Conservation (phyloP, 2,113 vertebrate genomes). For the Genyomyrus donnyi region DNA sequence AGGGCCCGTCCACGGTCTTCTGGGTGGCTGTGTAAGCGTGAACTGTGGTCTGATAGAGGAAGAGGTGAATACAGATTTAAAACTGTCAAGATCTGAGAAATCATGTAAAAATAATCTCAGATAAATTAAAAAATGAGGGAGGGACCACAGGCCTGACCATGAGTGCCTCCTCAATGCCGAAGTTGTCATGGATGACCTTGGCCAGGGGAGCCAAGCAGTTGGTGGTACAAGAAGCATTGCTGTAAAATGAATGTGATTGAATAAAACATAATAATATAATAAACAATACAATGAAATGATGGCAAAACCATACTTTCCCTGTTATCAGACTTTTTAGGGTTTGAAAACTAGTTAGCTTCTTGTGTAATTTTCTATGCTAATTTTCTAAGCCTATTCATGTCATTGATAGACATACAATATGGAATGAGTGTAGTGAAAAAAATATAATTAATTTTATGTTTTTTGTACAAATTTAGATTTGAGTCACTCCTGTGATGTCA, state of each 20-base stretch:
- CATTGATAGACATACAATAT: background rate
- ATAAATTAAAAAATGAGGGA: background rate
- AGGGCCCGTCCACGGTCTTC: slow-evolving; percentile 83
- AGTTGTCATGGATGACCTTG: slow-evolving; percentile 78
- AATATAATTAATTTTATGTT: background rate
- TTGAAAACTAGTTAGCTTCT: background rate
- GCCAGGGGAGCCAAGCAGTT: slow-evolving; percentile 82
- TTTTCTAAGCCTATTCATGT: background rate
- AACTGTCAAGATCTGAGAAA: background rate
- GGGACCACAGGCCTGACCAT: slow-evolving; percentile 64
- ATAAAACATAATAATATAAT: background rate
- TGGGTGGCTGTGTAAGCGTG: slow-evolving; percentile 86
- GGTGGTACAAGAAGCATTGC: slow-evolving; percentile 85
- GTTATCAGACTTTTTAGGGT: background rate
- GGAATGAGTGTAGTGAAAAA: background rate
- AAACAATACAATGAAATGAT: background rate
- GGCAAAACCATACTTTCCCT: background rate
- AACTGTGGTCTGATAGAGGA: slow-evolving; percentile 69
- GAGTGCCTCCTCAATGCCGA: slow-evolving; percentile 76
- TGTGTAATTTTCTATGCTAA: background rate
- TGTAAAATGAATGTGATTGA: slow-evolving; percentile 36
- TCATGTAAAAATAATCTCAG: background rate
- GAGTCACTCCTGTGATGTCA: background rate
- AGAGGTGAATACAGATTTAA: background rate
- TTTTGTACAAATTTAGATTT: background rate